phyloP scores from a whole-genome alignment of 2,888 invertebrate species.

The Conops quadrifasciatus region DNA sequence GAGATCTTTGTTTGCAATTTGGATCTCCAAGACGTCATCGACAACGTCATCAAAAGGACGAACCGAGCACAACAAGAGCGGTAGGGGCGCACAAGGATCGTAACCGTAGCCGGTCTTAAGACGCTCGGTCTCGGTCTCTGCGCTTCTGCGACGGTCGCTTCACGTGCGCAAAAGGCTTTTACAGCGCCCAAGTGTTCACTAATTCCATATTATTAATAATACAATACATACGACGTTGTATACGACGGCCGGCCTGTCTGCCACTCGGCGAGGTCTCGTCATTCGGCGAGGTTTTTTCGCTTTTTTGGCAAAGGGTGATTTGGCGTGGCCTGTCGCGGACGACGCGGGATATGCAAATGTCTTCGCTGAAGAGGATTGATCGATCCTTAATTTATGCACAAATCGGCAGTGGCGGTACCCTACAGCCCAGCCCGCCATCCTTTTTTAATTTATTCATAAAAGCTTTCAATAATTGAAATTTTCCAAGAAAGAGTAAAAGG shows the following conservation, averaged over 20 bases:
- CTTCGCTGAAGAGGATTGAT: conserved; percentile 55
- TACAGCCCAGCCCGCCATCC: conserved; percentile 44
- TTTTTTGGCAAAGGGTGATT: too few species aligned
- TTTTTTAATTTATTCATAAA: conserved; percentile 56
- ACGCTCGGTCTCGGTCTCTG: too few species aligned
- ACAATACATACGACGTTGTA: conserved; percentile 7
- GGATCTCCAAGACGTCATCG: conserved; percentile 41
- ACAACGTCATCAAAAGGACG: conserved; percentile 46
- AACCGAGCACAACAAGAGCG: not conserved
- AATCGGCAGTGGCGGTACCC: conserved; percentile 53
- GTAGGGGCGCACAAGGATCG: too few species aligned
- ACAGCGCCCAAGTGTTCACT: conserved; percentile 23
- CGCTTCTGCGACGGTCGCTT: not conserved
- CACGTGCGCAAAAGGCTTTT: conserved; percentile 16
- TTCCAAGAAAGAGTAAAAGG: conserved; percentile 43
- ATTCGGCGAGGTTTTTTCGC: too few species aligned
- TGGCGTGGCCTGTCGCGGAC: conserved; percentile 34
- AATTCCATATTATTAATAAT: conserved; percentile 32
- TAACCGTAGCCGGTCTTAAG: not conserved
- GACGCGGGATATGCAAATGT: conserved; percentile 51
- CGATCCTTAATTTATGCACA: conserved; percentile 66
- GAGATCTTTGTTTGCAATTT: conserved; percentile 45
- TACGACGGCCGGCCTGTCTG: too few species aligned
- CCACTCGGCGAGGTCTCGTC: too few species aligned
- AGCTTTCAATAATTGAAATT: conserved; percentile 42